Base-by-base conservation (phyloP, 2,797 vertebrate genomes). In the Chelon labrosus region DNA sequence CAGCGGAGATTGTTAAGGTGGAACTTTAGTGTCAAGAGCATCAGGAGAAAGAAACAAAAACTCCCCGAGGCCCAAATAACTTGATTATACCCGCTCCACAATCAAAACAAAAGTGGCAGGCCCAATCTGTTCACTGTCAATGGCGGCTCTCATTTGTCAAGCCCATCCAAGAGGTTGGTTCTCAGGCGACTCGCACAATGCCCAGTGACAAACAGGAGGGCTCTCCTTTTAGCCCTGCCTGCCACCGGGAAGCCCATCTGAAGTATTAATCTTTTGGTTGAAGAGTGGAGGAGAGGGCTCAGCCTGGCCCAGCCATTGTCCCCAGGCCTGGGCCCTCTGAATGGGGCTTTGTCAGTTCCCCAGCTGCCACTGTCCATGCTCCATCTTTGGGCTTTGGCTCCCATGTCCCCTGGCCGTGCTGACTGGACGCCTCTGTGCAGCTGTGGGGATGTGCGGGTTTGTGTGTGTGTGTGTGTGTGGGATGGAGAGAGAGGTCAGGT, bases 191-290 rank as follows among this genome's bases (percentile, higher is more conserved):
- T 86, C n/a, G 70, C 89, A 94, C 93, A 94, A 95, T 93, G 88
- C 92, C 89, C 89, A 85, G 89, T 89, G 92, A 93, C 93, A 93
- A 94, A 94, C 91, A 94, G 91, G 91, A 94, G 92, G 91, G 89
- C 91, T 94, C 92, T 94, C 92, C 90, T 92, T 95, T 93, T 93
- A 94, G 93, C 89, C 85, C 88, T 88, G 92, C 93, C 91, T 93
- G 92, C 91, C 92, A 94, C 93, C 85, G 91, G 91, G 92, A 93
- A 94, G 93, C 91, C 91, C 92, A 93, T 93, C 94, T 95, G 91
- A 94, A 93, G 94, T 94, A 94, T 95, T 95, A 94, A 95, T 95
- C 93, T 94, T 91, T 93, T 93, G 84, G 91, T 92, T 91, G 92
- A 93, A 91, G 92, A 92, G 91, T 89, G 89, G 90, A 94, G 92